These are phyloP conservation scores for Amazona vittata DNA, from an alignment of 2,113 vertebrate genomes.

Conservation along the genomic window DNA sequence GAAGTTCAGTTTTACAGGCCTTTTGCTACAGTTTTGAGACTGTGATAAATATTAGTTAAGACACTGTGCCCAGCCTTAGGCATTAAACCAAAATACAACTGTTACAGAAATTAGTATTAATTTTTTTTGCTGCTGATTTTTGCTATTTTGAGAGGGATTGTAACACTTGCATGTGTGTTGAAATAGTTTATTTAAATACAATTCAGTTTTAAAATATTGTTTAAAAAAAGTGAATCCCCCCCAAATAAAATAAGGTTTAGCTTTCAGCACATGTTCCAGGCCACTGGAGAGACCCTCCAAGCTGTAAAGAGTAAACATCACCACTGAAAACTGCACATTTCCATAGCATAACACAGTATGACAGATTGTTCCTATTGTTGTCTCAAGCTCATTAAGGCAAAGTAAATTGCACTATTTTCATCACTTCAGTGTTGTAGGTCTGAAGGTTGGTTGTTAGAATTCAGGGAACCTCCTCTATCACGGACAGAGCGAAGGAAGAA, in stretches of 20 bases:
- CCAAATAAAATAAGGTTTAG: constrained; percentile 47
- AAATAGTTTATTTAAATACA: constrained; percentile 72
- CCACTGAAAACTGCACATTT: constrained; percentile 22
- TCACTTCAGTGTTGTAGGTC: constrained; percentile 27
- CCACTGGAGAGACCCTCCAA: constrained; percentile 60
- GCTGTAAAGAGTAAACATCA: constrained; percentile 71
- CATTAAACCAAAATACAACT: constrained; percentile 28
- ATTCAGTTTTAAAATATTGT: constrained; percentile 36
- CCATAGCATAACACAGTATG: constrained; percentile 12
- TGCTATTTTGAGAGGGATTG: constrained; percentile 54
- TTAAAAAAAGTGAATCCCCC: constrained; percentile 51
- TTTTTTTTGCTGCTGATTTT: constrained; percentile 19
- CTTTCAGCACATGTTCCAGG: constrained; percentile 77
- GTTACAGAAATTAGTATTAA: background rate
- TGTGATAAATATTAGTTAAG: background rate
- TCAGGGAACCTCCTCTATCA: background rate
- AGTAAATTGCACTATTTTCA: constrained; percentile 69
- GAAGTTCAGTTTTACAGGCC: background rate
- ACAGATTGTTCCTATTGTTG: constrained; percentile 49
- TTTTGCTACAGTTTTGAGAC: background rate
- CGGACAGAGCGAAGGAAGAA: background rate
- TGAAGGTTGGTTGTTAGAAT: background rate
- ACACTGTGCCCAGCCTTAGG: constrained; percentile 6
- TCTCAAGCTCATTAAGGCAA: constrained; percentile 80
- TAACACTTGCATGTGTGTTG: constrained; percentile 42